phyloP scores from a whole-genome alignment of 2,113 vertebrate genomes.

The Chaetura pelagica region DNA sequence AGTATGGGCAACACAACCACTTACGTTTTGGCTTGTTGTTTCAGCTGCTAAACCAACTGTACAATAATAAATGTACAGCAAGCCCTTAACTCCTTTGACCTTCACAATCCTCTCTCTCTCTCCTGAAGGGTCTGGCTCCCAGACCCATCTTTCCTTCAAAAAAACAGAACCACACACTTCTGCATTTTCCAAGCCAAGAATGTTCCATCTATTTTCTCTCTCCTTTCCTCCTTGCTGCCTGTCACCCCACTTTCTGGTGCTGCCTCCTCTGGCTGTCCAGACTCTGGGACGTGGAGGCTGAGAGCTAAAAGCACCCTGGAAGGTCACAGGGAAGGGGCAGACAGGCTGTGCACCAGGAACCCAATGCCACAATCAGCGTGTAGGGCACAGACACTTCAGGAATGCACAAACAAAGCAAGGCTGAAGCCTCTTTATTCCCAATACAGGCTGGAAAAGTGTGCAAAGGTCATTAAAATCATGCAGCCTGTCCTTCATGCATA shows the following conservation, averaged over 20 bases:
- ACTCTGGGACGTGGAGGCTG: fast-evolving
- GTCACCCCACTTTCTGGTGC: background rate
- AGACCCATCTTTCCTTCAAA: background rate
- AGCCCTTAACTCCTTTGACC: background rate
- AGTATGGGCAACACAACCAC: background rate
- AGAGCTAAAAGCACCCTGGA: background rate
- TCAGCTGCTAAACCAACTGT: constrained; percentile 6
- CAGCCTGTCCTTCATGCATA: background rate
- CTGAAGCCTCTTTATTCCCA: constrained; percentile 23
- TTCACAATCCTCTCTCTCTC: background rate
- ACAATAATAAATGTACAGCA: background rate
- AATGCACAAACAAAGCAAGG: constrained; percentile 42
- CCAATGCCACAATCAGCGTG: background rate
- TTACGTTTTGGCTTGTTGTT: background rate
- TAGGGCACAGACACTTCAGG: background rate
- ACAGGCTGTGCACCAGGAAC: background rate
- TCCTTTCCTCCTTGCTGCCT: background rate
- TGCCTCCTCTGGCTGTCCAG: background rate
- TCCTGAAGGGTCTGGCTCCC: background rate
- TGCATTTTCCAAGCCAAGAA: background rate
- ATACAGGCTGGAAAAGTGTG: background rate
- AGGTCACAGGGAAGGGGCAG: background rate
- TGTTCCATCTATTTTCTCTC: background rate
- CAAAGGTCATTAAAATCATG: background rate
- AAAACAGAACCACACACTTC: background rate